Base-by-base conservation (phyloP, 2,113 vertebrate genomes). In the Sorex fumeus region DNA sequence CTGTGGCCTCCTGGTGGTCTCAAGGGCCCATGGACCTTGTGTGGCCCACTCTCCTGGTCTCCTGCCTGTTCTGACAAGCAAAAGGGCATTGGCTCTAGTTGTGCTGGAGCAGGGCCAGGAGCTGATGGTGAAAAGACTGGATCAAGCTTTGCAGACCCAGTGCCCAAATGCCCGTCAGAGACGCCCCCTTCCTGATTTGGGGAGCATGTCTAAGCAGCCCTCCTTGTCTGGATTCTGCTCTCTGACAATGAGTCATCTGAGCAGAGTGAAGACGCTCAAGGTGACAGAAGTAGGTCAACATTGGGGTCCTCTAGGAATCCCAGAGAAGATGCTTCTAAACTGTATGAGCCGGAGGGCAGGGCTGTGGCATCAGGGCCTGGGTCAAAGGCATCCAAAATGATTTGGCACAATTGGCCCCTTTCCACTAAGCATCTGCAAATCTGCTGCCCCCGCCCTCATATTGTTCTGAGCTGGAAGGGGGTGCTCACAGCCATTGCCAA, bases 201-300 rank as follows among this genome's bases (percentile, higher is more conserved):
- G 69, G 77, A 34, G 10, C 66, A 11, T 30, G 9, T 50, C 19
- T 60, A 30, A 82, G 64, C 4, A 47, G 25, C 45, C 15, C 43
- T 89, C 32, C 67, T 88, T 78, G 64, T 76, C 60, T 88, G 53
- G 66, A 30, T 75, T 89, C 47, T 81, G 57, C 23, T 80, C 67
- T 88, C 87, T n/a, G 9, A 28, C 62, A 67, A 87, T 30, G 23
- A 85, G 70, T 66, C 36, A 47, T 77, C 70, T 75, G 28, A 76
- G 64, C 47, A 87, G 79, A 91, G 71, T 62, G 71, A 69, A 79
- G 88, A 84, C 93, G 43, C 30, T 8, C 25, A 19, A 16, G 70
- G 21, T 82, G 50, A 40, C 28, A 79, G 34, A 67, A 23, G 11
- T 84, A 19, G 47, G 3, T 40, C 36, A 10, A 43, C 13, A 8